Percentiles rank a stretch among this genome's conserved stretches.
Evolutionary conservation across 1,140 invertebrate genomes (phyloP).

Genomic region (Caenorhabditis tropicalis): DNA sequence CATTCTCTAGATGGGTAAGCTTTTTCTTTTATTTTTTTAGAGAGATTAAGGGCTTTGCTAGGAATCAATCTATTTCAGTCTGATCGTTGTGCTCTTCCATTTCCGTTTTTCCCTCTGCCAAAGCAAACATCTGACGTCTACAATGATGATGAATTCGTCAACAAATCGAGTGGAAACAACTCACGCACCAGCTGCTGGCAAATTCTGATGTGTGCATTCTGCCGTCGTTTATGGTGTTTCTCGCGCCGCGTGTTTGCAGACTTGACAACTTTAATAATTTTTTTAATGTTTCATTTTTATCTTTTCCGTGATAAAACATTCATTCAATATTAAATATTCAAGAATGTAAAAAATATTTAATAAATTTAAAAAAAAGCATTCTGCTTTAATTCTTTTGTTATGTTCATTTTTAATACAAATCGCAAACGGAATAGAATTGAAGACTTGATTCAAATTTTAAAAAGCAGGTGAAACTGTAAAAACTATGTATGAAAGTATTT

Average conservation of each 20-base stretch:
- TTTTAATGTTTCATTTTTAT: background rate
- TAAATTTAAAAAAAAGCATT: background rate
- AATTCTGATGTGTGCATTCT: background rate
- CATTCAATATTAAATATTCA: no score
- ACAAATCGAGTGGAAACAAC: background rate
- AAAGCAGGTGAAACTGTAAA: no score
- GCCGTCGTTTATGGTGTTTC: background rate
- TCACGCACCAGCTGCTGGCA: background rate
- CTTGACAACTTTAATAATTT: background rate
- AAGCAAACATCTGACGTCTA: background rate
- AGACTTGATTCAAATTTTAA: no score
- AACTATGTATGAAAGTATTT: no score
- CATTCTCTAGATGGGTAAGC: background rate
- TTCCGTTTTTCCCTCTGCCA: background rate
- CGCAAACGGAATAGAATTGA: no score
- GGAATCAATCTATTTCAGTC: background rate
- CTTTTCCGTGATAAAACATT: background rate
- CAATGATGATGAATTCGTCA: constrained; percentile 11
- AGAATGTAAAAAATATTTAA: background rate
- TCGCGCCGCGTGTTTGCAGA: background rate
- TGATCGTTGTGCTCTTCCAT: constrained; percentile 9
- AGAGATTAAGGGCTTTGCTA: background rate
- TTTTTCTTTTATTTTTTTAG: background rate
- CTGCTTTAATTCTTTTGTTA: no score
- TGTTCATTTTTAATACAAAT: no score